Percentiles rank a stretch among this genome's conserved stretches.
phyloP scores from a whole-genome alignment of 2,797 vertebrate species.

The Coluber constrictor region DNA sequence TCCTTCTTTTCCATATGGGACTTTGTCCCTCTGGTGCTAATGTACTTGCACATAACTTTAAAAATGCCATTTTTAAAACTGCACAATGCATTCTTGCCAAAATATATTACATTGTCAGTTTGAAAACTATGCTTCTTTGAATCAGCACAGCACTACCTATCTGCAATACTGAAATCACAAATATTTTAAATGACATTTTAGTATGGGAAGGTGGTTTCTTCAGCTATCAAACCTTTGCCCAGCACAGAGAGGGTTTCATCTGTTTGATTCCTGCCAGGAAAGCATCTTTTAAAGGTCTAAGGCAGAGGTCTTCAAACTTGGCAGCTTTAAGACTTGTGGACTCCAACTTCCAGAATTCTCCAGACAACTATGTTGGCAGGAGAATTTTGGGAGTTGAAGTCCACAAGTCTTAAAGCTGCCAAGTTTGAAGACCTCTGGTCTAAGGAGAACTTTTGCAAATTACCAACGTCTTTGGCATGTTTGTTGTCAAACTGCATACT shows the following conservation, averaged over 20 bases:
- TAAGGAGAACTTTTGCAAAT: neutral
- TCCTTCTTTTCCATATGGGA: neutral
- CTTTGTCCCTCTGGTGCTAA: neutral
- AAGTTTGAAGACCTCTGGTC: too few species aligned
- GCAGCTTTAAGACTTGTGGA: too few species aligned
- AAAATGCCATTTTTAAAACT: neutral
- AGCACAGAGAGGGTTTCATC: neutral
- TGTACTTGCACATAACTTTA: neutral
- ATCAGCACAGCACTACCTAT: neutral
- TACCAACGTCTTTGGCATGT: neutral
- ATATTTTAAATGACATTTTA: neutral
- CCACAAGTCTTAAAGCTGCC: too few species aligned
- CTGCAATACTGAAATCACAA: neutral
- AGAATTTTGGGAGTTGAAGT: too few species aligned
- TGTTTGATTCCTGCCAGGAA: neutral
- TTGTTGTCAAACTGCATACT: neutral
- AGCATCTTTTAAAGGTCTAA: neutral
- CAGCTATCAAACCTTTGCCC: neutral
- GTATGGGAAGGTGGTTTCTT: neutral
- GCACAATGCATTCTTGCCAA: neutral
- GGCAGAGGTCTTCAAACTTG: too few species aligned
- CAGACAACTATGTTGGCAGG: too few species aligned
- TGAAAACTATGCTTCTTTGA: neutral
- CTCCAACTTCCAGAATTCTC: too few species aligned
- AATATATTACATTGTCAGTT: neutral